A percentile compares a stretch with the other conserved stretches of the same genome.
phyloP scores from a whole-genome alignment of 2,888 invertebrate species.

The Polia nebulosa region DNA sequence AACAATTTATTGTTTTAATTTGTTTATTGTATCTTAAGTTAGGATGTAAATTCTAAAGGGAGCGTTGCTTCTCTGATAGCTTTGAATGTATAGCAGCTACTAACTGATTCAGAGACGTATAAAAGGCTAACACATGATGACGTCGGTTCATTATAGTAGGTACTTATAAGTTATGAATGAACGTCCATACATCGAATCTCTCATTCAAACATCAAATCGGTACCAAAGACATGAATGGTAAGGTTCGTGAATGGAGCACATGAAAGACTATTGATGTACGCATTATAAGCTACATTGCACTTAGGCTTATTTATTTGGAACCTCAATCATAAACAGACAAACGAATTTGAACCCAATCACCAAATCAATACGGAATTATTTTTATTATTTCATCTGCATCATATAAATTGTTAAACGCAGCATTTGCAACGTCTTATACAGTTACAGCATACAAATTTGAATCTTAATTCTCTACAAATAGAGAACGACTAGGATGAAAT shows the following conservation, averaged over 20 bases:
- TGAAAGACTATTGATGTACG: slow-evolving; percentile 79
- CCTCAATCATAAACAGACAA: slow-evolving; percentile 3
- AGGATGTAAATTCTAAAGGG: background rate
- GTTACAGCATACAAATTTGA: slow-evolving; percentile 34
- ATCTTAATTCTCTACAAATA: slow-evolving; percentile 40
- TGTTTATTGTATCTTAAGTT: slow-evolving; percentile 6
- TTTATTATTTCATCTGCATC: slow-evolving; percentile 27
- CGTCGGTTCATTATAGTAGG: slow-evolving; percentile 46
- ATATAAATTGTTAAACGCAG: slow-evolving; percentile 41
- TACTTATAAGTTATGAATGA: slow-evolving; percentile 68
- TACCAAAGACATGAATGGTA: slow-evolving; percentile 80
- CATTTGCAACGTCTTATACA: slow-evolving; percentile 29
- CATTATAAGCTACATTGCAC: slow-evolving; percentile 62
- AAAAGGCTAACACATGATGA: slow-evolving; percentile 40
- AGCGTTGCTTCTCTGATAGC: background rate
- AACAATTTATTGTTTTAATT: background rate
- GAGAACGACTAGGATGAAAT: slow-evolving; percentile 8
- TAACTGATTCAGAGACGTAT: slow-evolving; percentile 27
- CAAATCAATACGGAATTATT: slow-evolving; percentile 18
- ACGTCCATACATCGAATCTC: slow-evolving; percentile 61
- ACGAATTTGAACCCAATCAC: slow-evolving; percentile 36
- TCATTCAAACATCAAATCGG: slow-evolving; percentile 71
- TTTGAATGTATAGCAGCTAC: slow-evolving; percentile 7
- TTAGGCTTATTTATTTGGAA: slow-evolving; percentile 39
- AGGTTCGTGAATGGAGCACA: slow-evolving; percentile 81